Base-by-base conservation (phyloP, 1,140 invertebrate species). In the Drosophila auraria region DNA sequence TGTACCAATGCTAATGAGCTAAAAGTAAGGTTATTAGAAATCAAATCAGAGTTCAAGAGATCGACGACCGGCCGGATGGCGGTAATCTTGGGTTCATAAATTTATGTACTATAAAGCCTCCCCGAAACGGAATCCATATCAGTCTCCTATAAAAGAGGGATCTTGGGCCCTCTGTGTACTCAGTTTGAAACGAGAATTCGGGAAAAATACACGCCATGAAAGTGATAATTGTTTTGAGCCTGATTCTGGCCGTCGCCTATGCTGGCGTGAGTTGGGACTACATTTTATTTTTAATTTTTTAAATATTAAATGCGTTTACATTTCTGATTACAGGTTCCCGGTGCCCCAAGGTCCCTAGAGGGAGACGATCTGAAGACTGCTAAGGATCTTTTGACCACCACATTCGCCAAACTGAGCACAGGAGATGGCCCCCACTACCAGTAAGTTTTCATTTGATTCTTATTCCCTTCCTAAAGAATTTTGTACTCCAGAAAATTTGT, bases 61-160 rank as follows among this genome's bases (percentile, higher is more conserved):
- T 45, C 12, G 17, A 5, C 6, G 17, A 30, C 30, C 30, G 33
- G 33, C 60, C 49, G 20, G 30, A 54, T 51, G 27, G 9, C 17
- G 17, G 9, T 63, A 25, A 54, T 54, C 47, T 20, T 33, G 11
- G 30, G 30, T 30, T 23, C 12, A 61, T 12, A 36, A 36, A 36
- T 7, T 25, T 62, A 20, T 40, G 12, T 58, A 20, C 20, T 20
- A 12, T 2, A 33, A 14, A 38, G 53, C 6, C 33, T 36, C 17
- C 53, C n/a, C 36, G 14, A n/a, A 45, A 14, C 11, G 5, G 1
- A 38, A 49, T 27, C 23, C 49, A 7, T 40, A 63, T 63, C 61
- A 27, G 61, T 40, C 36, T 23, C 23, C 61, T 63, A 56, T 63
- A 63, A 27, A 63, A 56, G 50, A 3, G n/a, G 61, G 14, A 53